A percentile compares a stretch with the other conserved stretches of the same genome.
Conservation (phyloP, 2,888 invertebrate species). For the Troides helena region DNA sequence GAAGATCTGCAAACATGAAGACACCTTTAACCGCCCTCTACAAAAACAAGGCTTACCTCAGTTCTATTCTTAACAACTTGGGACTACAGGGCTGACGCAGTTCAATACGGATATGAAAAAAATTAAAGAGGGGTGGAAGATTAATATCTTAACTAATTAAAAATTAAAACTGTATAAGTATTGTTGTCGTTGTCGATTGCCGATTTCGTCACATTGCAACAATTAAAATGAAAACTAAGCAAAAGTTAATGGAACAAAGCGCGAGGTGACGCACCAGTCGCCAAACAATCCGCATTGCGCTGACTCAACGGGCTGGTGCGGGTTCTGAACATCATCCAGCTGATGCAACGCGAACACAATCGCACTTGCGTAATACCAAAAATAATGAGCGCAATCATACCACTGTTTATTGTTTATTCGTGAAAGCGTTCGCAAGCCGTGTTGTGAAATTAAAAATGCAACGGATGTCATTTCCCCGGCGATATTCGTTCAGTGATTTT, state of each 20-base stretch:
- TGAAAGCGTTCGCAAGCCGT: conserved; percentile 1
- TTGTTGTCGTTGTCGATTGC: neutral
- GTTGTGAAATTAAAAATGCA: conserved; percentile 21
- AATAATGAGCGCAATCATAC: conserved; percentile 26
- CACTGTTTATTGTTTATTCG: conserved; percentile 22
- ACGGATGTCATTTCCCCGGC: conserved; percentile 22
- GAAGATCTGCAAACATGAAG: no score
- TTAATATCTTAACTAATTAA: no score
- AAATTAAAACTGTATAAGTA: no score
- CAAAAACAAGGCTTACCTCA: no score
- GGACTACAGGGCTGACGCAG: no score
- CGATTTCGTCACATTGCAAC: neutral
- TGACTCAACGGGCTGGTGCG: conserved; percentile 2
- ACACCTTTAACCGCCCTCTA: no score
- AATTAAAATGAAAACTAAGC: neutral
- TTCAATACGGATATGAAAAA: no score
- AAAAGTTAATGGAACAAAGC: conserved; percentile 1
- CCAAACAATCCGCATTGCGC: conserved; percentile 7
- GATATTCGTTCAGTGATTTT: neutral
- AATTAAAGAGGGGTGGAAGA: no score
- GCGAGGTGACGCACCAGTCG: conserved; percentile 11
- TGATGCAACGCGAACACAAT: conserved; percentile 29
- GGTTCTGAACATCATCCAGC: conserved; percentile 7
- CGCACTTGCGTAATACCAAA: conserved; percentile 25
- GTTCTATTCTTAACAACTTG: no score